Evolutionary conservation across 2,888 invertebrate genomes (phyloP), one percentile per base, ranked within the genome.

Genomic region (Erannis defoliaria): DNA sequence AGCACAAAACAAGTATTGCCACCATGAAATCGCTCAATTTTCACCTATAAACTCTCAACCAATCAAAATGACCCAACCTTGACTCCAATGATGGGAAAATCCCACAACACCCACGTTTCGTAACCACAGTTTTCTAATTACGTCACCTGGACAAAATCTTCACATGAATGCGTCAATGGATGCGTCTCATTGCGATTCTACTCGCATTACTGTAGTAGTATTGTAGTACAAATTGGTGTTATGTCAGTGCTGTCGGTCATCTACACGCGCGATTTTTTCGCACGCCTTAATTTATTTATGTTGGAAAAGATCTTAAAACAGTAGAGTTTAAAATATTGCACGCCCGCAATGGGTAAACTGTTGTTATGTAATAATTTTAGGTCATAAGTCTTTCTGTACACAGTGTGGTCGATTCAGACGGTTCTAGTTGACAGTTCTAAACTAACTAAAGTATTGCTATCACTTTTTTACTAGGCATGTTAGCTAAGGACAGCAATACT

Each of bases 91-190:
- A 49, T 56, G 56, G 33, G 53, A 62, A 31, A 53, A 53, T 62
- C 62, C 53, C 62, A 62, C 56, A 48, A 43, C 53, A 37, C 42
- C 46, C 38, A 51, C 10, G 37, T 62, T 57, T 62, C 56, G 37
- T 62, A 57, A 53, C 35, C 40, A 56, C 46, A 18, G 56, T 48
- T 62, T 54, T 62, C 62, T 62, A 62, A 54, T 57, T 62, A 54
- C 53, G 29, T 62, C 51, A 62, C 9, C 19, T 16, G 40, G 42
- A 57, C 42, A 42, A 57, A 56, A 62, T 62, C 53, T 57, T 31
- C 40, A 37, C 42, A 16, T 19, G 42, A 48, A 62, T 42, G 26
- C 53, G 42, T 56, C 62, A 56, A 62, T 62, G 56, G 56, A 57
- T 55, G 38, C 33, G 37, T n/a, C 57, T 51, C 61, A 55, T 61